Percentiles rank a stretch among this genome's conserved stretches.
phyloP scores from a whole-genome alignment of 2,797 vertebrate species.

The Serranus cabrilla region DNA sequence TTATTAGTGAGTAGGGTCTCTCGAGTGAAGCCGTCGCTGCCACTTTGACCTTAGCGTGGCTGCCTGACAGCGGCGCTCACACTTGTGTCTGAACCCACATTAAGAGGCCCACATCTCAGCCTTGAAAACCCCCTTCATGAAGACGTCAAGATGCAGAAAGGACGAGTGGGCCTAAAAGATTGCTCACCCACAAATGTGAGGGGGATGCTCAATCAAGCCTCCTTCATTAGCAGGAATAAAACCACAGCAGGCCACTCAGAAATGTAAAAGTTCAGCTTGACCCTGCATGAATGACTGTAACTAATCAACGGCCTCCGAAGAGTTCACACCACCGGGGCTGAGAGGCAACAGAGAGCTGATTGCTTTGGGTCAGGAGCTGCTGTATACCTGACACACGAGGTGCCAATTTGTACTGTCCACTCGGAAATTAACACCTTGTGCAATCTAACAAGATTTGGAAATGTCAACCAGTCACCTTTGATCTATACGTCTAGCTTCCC shows the following conservation, averaged over 20 bases:
- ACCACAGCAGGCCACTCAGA: slow-evolving; percentile 47
- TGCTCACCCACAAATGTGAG: slow-evolving; percentile 34
- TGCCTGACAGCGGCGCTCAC: slow-evolving; percentile 30
- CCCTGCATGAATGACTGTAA: slow-evolving; percentile 35
- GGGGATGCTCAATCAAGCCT: slow-evolving; percentile 46
- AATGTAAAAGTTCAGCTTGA: slow-evolving; percentile 56
- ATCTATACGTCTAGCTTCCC: slow-evolving; percentile 42
- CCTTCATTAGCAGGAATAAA: slow-evolving; percentile 57
- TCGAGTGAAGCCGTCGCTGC: slow-evolving; percentile 23
- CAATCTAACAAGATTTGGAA: slow-evolving; percentile 15
- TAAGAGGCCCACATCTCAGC: slow-evolving; percentile 37
- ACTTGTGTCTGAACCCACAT: slow-evolving; percentile 36
- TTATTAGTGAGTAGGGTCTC: slow-evolving; percentile 26
- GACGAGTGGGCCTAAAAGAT: slow-evolving; percentile 24
- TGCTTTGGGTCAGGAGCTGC: slow-evolving; percentile 19
- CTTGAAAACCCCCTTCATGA: slow-evolving; percentile 30
- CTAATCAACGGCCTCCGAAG: slow-evolving; percentile 54
- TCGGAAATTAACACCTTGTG: slow-evolving; percentile 15
- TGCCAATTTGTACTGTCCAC: slow-evolving; percentile 25
- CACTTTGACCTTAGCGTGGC: slow-evolving; percentile 18
- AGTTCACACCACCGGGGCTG: slow-evolving; percentile 32
- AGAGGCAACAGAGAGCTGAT: slow-evolving; percentile 31
- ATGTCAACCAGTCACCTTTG: slow-evolving; percentile 34
- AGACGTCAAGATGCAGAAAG: slow-evolving; percentile 39
- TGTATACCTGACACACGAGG: slow-evolving; percentile 21